phyloP scores from a whole-genome alignment of 2,797 vertebrate species.

The Oreonectes daqikongensis region DNA sequence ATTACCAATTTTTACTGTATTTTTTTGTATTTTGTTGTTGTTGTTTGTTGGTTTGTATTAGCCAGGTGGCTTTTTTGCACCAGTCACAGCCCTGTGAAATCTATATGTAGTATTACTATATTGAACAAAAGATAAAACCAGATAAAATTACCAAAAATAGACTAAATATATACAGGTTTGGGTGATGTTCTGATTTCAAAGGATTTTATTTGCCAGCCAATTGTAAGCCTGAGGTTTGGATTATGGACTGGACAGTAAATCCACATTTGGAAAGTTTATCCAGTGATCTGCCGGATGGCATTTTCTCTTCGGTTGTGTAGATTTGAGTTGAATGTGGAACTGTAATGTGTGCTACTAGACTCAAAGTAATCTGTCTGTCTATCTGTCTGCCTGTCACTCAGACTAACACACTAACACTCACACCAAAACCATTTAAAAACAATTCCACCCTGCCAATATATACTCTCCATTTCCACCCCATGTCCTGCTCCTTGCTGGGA shows the following conservation, averaged over 20 bases:
- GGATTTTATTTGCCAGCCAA: constrained; percentile 31
- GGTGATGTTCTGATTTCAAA: constrained; percentile 38
- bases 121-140: background rate
- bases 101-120: background rate
- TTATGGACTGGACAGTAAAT: constrained; percentile 39
- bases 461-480: constrained; percentile 8
- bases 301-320: constrained; percentile 15
- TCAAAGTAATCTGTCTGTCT: background rate
- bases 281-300: constrained; percentile 25
- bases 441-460: constrained; percentile 1
- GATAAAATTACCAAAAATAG: background rate
- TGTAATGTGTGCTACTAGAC: background rate
- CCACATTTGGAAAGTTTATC: constrained; percentile 41
- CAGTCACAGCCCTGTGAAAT: too few relatives aligned
- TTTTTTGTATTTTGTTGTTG: too few relatives aligned
- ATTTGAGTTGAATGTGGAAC: background rate
- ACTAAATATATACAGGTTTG: constrained; percentile 7
- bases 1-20: background rate
- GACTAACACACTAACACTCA: background rate
- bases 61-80: too few relatives aligned
- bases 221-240: constrained; percentile 19
- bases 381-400: background rate
- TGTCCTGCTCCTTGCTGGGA: constrained; percentile 14
- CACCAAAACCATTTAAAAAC: constrained; percentile 1
- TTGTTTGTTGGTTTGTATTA: too few relatives aligned